phyloP scores from a whole-genome alignment of 2,797 vertebrate genomes.

The Clarias laeviceps region DNA sequence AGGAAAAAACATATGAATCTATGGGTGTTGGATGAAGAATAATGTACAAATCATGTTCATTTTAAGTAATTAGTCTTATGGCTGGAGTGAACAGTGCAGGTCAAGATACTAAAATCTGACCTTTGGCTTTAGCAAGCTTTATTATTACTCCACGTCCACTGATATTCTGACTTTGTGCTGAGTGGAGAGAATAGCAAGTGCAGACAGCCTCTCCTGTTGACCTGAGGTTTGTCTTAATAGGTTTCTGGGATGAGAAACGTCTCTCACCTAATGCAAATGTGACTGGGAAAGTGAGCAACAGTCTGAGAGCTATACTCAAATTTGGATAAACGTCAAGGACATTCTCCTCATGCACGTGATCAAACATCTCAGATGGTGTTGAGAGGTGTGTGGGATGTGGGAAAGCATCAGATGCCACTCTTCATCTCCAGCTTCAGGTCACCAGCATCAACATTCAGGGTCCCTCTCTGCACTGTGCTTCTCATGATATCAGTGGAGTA shows the following conservation, averaged over 20 bases:
- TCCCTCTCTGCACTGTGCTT: neutral
- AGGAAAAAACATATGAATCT: too few relatives aligned
- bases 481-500: too few relatives aligned
- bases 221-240: neutral
- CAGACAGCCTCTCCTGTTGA: too few relatives aligned
- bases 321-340: slow-evolving; percentile 36
- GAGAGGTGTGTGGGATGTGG: slow-evolving; percentile 11
- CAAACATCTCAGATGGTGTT: slow-evolving; percentile 39
- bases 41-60: too few relatives aligned
- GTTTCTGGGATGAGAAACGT: neutral
- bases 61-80: too few relatives aligned
- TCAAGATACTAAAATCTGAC: too few relatives aligned
- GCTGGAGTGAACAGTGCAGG: too few relatives aligned
- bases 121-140: too few relatives aligned
- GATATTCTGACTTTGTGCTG: too few relatives aligned
- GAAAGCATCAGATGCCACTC: neutral
- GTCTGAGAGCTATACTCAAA: slow-evolving; percentile 4
- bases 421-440: slow-evolving; percentile 32
- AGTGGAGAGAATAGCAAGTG: too few relatives aligned
- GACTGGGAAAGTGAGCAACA: neutral
- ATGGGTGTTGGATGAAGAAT: too few relatives aligned
- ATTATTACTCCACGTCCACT: too few relatives aligned
- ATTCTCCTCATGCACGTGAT: slow-evolving; percentile 37
- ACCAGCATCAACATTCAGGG: slow-evolving; percentile 29
- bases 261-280: neutral